Evolutionary conservation across 2,888 invertebrate species (phyloP), one percentile per base, ranked within the genome.

Genomic region (Acleris cristana): DNA sequence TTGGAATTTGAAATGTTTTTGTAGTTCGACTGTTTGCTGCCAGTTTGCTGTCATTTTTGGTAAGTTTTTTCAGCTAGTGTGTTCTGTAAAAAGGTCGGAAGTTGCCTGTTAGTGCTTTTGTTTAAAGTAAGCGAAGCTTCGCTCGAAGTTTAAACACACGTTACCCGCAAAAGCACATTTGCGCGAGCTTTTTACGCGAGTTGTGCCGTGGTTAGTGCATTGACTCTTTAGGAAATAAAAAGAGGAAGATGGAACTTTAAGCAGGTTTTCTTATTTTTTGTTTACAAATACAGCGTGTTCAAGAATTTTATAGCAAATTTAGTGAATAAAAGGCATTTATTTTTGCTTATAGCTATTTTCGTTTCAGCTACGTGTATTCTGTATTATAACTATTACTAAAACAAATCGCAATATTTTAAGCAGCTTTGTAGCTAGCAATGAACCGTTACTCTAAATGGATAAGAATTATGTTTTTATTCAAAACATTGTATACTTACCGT

Each of bases 1-100:
- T 65, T 59, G 56, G 66, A 69, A 52, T 54, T 48, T 45, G 64
- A 64, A 40, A 60, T 65, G 65, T 63, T 69, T 49, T 60, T 57
- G n/a, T 51, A 45, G 51, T 60, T 65, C 40, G 53, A 18, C 52
- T 23, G 44, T 52, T 54, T 58, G 48, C 48, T 55, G 55, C 51
- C 49, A 48, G 58, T 52, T 64, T 53, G 59, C 57, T 48, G 49
- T 56, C 26, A 12, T 60, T 68, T 60, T 64, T 16, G 68, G 68
- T 68, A 60, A 68, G 68, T 68, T 53, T 23, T 40, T 59, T 34
- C 34, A 34, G 34, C 18, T 19, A 16, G 26, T 58, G 30, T 45
- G 19, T 49, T 40, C 48, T 51, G 19, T 21, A 30, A 40, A 40
- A 40, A 40, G 40, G 14, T 14, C 12, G n/a, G 8, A 55, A 49